Conservation (phyloP, 2,113 vertebrate genomes). For the Arizona elegans region DNA sequence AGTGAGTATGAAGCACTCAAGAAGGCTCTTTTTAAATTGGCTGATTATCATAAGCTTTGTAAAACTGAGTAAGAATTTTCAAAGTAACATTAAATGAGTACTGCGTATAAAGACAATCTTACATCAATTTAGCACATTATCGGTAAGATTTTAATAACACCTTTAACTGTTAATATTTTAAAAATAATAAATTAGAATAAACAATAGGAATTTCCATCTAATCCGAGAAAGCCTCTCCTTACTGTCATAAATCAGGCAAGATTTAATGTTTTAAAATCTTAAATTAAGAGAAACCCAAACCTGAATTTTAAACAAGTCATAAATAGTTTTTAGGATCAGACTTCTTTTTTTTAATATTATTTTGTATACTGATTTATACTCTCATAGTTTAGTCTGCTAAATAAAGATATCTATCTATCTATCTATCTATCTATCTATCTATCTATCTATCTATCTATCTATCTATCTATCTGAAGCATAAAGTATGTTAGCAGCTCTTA, state of each 20-base stretch:
- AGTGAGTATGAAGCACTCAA: background rate
- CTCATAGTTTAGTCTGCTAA: background rate
- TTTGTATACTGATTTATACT: background rate
- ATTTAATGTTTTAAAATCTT: background rate
- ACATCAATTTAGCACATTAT: background rate
- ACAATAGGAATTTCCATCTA: background rate
- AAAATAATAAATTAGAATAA: background rate
- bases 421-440: too few relatives aligned
- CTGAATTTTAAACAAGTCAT: background rate
- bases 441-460: too few relatives aligned
- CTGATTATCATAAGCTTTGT: background rate
- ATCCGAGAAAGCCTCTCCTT: background rate
- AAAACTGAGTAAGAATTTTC: background rate
- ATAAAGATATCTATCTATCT: background rate
- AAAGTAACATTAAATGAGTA: background rate
- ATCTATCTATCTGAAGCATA: background rate
- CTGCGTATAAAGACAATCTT: background rate
- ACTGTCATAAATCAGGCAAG: background rate
- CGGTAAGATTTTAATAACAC: background rate
- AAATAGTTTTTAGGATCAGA: background rate
- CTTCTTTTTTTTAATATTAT: background rate
- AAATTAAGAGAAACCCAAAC: background rate
- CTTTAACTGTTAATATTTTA: background rate
- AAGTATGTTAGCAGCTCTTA: background rate
- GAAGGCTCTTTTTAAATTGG: background rate